These are phyloP conservation scores for Dallia pectoralis DNA, from an alignment of 2,797 vertebrate genomes.

Conservation along the genomic window DNA sequence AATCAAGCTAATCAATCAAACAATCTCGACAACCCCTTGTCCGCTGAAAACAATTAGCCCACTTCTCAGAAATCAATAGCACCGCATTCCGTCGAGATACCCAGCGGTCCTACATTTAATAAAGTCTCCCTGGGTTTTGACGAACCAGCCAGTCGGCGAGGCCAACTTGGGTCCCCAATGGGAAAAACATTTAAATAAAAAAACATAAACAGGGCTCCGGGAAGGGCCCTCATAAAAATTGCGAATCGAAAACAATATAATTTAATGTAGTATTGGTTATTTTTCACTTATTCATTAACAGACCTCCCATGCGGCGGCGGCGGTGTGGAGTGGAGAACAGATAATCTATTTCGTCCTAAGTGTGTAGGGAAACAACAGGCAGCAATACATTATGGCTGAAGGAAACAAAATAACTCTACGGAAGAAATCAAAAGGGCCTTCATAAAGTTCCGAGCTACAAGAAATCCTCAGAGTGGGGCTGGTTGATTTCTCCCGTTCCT, in stretches of 20 bases:
- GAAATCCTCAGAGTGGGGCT: constrained; percentile 58
- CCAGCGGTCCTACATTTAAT: constrained; percentile 77
- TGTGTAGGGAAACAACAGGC: constrained; percentile 48
- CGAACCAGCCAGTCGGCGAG: constrained; percentile 66
- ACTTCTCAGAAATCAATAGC: constrained; percentile 78
- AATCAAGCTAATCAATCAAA: constrained; percentile 83
- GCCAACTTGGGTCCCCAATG: constrained; percentile 60
- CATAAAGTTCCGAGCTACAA: constrained; percentile 65
- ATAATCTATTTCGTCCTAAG: constrained; percentile 60
- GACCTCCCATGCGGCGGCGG: constrained; percentile 65
- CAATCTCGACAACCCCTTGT: constrained; percentile 76
- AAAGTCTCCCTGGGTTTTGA: constrained; percentile 68
- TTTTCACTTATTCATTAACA: constrained; percentile 73
- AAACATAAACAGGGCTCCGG: constrained; percentile 69
- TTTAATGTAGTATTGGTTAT: constrained; percentile 72
- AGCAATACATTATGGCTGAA: constrained; percentile 56
- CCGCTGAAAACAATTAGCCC: constrained; percentile 81
- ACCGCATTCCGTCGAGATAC: constrained; percentile 76
- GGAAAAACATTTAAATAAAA: constrained; percentile 48
- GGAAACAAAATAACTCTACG: constrained; percentile 62
- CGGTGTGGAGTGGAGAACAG: constrained; percentile 22
- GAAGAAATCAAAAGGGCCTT: constrained; percentile 60
- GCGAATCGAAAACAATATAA: constrained; percentile 81
- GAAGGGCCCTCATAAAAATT: constrained; percentile 73
- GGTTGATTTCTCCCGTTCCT: constrained; percentile 63